phyloP scores from a whole-genome alignment of 2,113 vertebrate genomes.

The Oncorhynchus clarkii region DNA sequence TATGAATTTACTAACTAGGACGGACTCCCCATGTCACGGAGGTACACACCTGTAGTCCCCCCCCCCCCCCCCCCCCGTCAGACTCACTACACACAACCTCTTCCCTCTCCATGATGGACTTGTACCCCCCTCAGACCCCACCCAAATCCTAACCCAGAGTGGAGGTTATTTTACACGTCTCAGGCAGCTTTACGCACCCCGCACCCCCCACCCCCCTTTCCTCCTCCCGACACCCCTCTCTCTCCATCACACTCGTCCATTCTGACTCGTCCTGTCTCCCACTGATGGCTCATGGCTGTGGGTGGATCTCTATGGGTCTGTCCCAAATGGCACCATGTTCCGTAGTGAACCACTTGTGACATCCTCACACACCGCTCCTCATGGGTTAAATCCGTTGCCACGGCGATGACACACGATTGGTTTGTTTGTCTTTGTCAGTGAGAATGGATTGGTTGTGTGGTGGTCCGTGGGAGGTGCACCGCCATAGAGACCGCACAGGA shows the following conservation, averaged over 20 bases:
- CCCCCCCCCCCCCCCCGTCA: neutral
- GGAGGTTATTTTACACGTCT: constrained; percentile 84
- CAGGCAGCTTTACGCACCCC: constrained; percentile 79
- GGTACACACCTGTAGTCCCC: neutral
- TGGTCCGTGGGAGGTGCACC: neutral
- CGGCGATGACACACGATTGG: neutral
- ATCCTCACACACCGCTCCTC: constrained; percentile 25
- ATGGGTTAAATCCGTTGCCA: constrained; percentile 1
- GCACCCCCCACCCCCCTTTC: constrained; percentile 7
- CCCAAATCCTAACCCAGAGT: constrained; percentile 49
- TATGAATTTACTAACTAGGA: neutral
- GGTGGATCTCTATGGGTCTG: too few relatives aligned
- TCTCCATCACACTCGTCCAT: neutral
- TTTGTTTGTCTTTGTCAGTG: too few relatives aligned
- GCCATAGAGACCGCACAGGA: too few relatives aligned
- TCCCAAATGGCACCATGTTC: neutral
- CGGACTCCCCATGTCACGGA: neutral
- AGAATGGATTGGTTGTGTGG: neutral
- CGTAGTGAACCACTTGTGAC: constrained; percentile 24
- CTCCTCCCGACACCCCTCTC: neutral
- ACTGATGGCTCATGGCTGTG: too few relatives aligned
- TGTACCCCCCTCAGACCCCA: neutral
- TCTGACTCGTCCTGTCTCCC: neutral
- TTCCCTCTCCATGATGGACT: constrained; percentile 11
- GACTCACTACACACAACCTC: constrained; percentile 43